Evolutionary conservation across 1,140 invertebrate genomes (phyloP).

Genomic region (Nebria ingens): DNA sequence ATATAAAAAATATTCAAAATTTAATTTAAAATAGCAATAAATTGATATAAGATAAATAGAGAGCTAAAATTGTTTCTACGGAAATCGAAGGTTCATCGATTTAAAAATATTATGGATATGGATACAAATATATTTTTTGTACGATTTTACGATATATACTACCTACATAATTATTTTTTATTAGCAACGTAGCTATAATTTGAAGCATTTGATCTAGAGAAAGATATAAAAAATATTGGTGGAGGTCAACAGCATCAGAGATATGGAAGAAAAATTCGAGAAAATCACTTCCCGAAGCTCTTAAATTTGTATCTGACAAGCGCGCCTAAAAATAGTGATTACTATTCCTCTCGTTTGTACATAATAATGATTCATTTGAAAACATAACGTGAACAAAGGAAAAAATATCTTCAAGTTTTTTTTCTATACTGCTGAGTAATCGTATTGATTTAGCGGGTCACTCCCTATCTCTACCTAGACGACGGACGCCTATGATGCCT

Average conservation of each 20-base stretch:
- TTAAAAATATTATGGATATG: no score
- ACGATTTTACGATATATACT: no score
- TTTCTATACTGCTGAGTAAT: conserved; percentile 9
- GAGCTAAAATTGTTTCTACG: no score
- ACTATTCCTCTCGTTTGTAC: not conserved
- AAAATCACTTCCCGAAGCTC: not conserved
- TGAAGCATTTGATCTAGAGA: not conserved
- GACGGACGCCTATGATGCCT: not conserved
- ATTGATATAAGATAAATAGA: no score
- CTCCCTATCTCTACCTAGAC: not conserved
- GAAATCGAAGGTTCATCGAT: no score
- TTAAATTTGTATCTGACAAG: conserved; percentile 6
- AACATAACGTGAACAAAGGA: conserved; percentile 2
- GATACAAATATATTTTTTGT: no score
- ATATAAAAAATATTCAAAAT: no score
- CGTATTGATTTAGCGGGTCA: conserved; percentile 5
- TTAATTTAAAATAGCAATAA: no score
- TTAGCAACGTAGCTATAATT: not conserved
- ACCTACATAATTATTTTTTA: no score
- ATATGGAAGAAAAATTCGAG: no score
- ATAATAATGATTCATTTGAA: conserved; percentile 9
- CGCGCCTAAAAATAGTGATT: conserved; percentile 8
- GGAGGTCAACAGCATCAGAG: not conserved
- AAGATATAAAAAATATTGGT: not conserved
- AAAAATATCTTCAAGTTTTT: not conserved